These are phyloP conservation scores for Beris morrisii DNA, from an alignment of 2,888 invertebrate species.

Conservation along the genomic window DNA sequence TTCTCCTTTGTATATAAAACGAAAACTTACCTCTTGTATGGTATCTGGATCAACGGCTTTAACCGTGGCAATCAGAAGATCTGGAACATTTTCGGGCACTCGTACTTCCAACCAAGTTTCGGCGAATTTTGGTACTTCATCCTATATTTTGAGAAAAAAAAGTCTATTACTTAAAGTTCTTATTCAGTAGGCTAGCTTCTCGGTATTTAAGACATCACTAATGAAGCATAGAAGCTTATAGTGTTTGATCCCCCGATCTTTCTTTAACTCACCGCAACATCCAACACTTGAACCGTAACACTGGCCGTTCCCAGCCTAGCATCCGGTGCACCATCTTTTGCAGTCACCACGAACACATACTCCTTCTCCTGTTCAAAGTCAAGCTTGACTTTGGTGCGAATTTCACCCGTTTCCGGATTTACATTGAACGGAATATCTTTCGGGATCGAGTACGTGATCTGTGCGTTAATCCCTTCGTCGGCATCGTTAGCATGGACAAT, in stretches of 20 bases:
- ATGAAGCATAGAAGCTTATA: too few relatives aligned
- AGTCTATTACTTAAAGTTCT: neutral
- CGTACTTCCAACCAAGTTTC: slow-evolving; percentile 72
- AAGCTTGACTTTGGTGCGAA: slow-evolving; percentile 70
- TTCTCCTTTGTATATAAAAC: too few relatives aligned
- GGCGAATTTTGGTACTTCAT: slow-evolving; percentile 79
- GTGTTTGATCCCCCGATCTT: neutral
- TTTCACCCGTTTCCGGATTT: slow-evolving; percentile 77
- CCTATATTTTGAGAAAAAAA: slow-evolving; percentile 48
- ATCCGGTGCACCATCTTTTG: slow-evolving; percentile 84
- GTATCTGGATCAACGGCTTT: slow-evolving; percentile 86
- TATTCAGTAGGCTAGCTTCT: neutral
- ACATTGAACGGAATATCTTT: slow-evolving; percentile 76
- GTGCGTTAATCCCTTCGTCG: slow-evolving; percentile 83
- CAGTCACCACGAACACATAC: slow-evolving; percentile 77
- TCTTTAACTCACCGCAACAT: slow-evolving; percentile 57
- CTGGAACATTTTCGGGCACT: slow-evolving; percentile 83
- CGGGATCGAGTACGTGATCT: slow-evolving; percentile 79
- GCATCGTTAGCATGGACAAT: slow-evolving; percentile 82
- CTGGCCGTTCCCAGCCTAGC: slow-evolving; percentile 84
- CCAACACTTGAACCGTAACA: slow-evolving; percentile 77
- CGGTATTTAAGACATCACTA: neutral
- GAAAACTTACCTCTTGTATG: slow-evolving; percentile 63
- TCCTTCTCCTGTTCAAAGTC: slow-evolving; percentile 84
- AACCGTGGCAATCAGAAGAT: slow-evolving; percentile 77